Evolutionary conservation across 2,113 vertebrate species (phyloP).

Genomic region (Uria aalge): DNA sequence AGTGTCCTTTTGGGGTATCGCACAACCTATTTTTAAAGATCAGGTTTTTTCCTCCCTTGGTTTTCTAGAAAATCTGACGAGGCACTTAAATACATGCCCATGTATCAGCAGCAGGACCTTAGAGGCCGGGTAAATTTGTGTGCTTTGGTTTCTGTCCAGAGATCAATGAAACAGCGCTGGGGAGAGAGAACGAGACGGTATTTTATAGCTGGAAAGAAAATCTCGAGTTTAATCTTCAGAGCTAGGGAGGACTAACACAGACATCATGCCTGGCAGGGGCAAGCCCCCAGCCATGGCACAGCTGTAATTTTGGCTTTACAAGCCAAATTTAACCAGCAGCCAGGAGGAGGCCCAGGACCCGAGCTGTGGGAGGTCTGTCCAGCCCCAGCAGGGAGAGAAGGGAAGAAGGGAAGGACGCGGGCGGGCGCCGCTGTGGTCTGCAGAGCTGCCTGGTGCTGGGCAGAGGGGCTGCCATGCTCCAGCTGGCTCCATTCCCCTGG

Average conservation of each 20-base stretch:
- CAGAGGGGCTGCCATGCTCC: fast-evolving
- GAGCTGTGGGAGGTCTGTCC: fast-evolving
- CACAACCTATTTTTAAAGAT: not conserved
- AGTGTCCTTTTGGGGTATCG: not conserved
- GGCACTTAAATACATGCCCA: not conserved
- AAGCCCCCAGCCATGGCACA: not conserved
- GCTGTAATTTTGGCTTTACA: not conserved
- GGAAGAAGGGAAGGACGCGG: not conserved
- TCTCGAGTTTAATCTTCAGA: not conserved
- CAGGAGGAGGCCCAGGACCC: not conserved
- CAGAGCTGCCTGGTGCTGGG: not conserved
- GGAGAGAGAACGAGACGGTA: not conserved
- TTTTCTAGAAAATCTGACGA: not conserved
- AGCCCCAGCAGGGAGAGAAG: not conserved
- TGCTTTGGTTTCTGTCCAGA: not conserved
- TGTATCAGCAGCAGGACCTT: not conserved
- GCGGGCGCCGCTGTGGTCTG: fast-evolving
- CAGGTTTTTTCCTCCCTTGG: not conserved
- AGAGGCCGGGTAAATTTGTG: not conserved
- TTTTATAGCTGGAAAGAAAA: not conserved
- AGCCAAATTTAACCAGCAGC: not conserved
- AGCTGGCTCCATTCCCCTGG: not conserved
- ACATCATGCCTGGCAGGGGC: not conserved
- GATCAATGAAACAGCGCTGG: not conserved
- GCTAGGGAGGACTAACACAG: not conserved